These are phyloP conservation scores for Ceriagrion tenellum DNA, from an alignment of 2,888 invertebrate genomes.

Conservation along the genomic window DNA sequence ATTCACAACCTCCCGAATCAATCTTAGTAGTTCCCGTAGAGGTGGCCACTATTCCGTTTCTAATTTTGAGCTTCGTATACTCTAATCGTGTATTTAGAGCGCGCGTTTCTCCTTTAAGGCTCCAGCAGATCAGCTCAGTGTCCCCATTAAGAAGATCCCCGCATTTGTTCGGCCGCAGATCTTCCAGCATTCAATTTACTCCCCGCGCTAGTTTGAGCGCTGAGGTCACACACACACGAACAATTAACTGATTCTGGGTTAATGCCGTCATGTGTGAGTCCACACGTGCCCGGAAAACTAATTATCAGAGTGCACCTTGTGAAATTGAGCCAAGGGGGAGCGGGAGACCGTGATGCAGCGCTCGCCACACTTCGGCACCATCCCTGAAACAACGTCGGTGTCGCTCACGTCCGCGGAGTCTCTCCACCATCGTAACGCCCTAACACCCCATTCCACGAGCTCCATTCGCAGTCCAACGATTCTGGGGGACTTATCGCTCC, in stretches of 20 bases:
- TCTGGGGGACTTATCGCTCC: background rate
- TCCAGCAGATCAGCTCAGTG: background rate
- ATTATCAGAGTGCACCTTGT: constrained; percentile 17
- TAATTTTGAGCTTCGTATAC: background rate
- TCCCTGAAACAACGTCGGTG: background rate
- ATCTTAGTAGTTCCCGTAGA: background rate
- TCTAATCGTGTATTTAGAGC: background rate
- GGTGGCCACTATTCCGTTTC: background rate
- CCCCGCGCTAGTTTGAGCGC: background rate
- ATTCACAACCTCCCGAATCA: no score
- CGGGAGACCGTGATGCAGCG: background rate
- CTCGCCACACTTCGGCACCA: background rate
- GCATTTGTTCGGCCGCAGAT: background rate
- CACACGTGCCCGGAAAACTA: constrained; percentile 28
- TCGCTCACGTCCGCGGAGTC: no score
- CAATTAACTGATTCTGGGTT: constrained; percentile 32
- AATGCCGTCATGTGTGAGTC: constrained; percentile 12
- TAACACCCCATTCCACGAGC: no score
- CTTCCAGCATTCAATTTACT: background rate
- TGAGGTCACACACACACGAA: background rate
- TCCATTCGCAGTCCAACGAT: constrained; percentile 12
- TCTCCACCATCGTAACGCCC: background rate
- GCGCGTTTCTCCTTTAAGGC: background rate
- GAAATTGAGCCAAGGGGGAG: background rate
- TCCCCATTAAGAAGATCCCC: background rate